A percentile compares a stretch with the other conserved stretches of the same genome.
phyloP scores from a whole-genome alignment of 2,113 vertebrate genomes.

The Phoenicopterus ruber region DNA sequence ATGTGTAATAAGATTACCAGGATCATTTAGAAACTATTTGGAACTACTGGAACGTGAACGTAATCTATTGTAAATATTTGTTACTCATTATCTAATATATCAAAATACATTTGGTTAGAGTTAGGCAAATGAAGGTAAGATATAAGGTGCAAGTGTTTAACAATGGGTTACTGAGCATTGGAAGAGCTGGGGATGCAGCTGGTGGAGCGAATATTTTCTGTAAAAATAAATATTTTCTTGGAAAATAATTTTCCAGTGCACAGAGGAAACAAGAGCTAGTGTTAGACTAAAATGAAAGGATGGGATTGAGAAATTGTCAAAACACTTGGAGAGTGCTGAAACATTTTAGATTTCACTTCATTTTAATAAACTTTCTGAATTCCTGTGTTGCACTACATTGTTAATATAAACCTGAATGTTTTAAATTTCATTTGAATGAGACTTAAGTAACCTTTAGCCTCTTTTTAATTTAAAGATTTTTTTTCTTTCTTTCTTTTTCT shows the following conservation, averaged over 20 bases:
- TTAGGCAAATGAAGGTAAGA: neutral
- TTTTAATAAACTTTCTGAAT: neutral
- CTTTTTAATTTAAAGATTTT: neutral
- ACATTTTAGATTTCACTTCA: neutral
- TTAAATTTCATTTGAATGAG: neutral
- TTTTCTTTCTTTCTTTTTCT: neutral
- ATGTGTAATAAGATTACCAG: slow-evolving; percentile 13
- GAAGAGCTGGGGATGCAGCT: neutral
- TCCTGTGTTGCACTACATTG: neutral
- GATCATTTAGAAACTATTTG: slow-evolving; percentile 33
- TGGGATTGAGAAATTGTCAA: neutral
- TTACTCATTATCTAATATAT: neutral
- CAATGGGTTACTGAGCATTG: neutral
- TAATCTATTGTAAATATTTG: slow-evolving; percentile 55
- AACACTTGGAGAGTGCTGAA: neutral
- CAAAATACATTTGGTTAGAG: slow-evolving; percentile 11
- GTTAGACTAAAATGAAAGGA: neutral
- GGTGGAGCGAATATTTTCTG: neutral
- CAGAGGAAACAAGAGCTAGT: neutral
- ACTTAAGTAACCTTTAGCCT: neutral
- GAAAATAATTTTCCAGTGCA: neutral
- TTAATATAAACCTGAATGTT: neutral
- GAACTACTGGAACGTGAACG: neutral
- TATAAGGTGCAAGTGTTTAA: neutral
- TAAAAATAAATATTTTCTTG: neutral